phyloP scores from a whole-genome alignment of 2,888 invertebrate genomes.

The Fragum whitleyi region DNA sequence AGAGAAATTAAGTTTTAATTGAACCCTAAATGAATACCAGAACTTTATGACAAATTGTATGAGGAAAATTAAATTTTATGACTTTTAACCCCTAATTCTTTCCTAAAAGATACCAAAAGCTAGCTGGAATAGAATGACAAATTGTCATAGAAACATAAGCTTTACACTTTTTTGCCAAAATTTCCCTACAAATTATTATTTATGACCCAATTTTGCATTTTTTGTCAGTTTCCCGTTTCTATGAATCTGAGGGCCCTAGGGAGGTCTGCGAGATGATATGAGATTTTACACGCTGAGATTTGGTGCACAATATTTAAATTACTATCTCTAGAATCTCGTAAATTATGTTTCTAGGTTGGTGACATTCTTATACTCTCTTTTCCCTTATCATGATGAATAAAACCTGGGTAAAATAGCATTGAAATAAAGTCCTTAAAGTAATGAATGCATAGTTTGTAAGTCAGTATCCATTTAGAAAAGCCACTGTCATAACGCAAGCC shows the following conservation, averaged over 20 bases:
- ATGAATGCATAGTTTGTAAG: no score
- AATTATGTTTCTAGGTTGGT: not conserved
- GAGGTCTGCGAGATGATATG: not conserved
- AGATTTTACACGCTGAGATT: not conserved
- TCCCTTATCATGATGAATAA: no score
- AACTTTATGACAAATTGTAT: not conserved
- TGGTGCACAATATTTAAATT: not conserved
- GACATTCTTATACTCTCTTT: not conserved
- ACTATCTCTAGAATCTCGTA: not conserved
- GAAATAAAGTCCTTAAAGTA: no score
- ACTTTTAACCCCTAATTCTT: not conserved
- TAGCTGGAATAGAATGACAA: not conserved
- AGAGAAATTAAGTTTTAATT: not conserved
- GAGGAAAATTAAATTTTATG: not conserved
- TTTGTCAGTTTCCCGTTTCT: constrained; percentile 1
- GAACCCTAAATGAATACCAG: not conserved
- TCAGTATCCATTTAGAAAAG: no score
- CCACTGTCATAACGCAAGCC: no score
- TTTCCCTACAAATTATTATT: not conserved
- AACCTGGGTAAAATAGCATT: no score
- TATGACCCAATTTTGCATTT: constrained; percentile 1
- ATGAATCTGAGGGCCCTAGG: not conserved
- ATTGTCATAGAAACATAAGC: not conserved
- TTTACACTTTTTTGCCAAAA: not conserved
- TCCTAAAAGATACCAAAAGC: not conserved